These are phyloP conservation scores for Heliconius hermathena DNA, from an alignment of 1,140 invertebrate species.

Conservation along the genomic window DNA sequence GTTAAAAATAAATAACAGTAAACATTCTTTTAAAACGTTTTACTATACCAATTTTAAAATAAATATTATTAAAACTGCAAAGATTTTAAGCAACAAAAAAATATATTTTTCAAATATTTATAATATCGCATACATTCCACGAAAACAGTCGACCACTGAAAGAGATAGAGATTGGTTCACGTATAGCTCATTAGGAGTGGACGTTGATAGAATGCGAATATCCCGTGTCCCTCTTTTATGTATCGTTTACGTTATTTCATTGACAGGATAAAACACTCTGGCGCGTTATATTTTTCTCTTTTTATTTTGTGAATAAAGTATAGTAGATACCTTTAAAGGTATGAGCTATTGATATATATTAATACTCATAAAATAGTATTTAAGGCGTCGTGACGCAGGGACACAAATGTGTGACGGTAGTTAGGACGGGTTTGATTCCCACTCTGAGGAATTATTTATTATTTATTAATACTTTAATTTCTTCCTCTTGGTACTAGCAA, in stretches of 20 bases:
- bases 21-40: neutral
- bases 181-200: slow-evolving; percentile 43
- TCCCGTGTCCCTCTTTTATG: slow-evolving; percentile 35
- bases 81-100: neutral
- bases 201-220: slow-evolving; percentile 43
- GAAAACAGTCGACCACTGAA: slow-evolving; percentile 35
- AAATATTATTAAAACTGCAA: neutral
- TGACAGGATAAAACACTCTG: slow-evolving; percentile 20
- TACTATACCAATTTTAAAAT: neutral
- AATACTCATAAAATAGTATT: neutral
- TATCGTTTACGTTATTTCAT: slow-evolving; percentile 34
- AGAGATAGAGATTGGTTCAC: slow-evolving; percentile 44
- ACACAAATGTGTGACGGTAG: too few species aligned
- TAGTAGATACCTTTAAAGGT: neutral
- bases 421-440: too few species aligned
- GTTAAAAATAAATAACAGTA: too few species aligned
- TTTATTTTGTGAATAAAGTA: slow-evolving; percentile 11
- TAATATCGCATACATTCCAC: slow-evolving; percentile 5
- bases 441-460: too few species aligned
- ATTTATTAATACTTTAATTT: too few species aligned
- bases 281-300: slow-evolving; percentile 11
- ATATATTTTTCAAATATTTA: neutral
- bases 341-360: neutral
- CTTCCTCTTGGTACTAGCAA: too few species aligned
- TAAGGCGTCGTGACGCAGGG: too few species aligned